These are phyloP conservation scores for Unio pictorum DNA, from an alignment of 2,888 invertebrate species.

Conservation along the genomic window DNA sequence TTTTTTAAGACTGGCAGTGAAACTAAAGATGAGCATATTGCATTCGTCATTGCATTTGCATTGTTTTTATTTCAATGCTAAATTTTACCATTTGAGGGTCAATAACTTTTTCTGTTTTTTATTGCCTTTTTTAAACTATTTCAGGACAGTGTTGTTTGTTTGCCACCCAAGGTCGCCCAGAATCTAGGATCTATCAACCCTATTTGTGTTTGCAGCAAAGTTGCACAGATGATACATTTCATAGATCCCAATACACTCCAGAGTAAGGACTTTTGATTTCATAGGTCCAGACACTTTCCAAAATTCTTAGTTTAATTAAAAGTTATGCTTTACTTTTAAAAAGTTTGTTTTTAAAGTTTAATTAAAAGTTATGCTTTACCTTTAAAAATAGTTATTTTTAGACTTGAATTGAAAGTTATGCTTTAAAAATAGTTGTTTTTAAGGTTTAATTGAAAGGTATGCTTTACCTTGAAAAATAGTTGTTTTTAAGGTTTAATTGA, in stretches of 20 bases:
- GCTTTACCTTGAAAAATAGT: too few relatives aligned
- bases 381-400: too few relatives aligned
- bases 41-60: too few relatives aligned
- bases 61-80: too few relatives aligned
- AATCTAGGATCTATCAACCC: constrained; percentile 90
- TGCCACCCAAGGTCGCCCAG: constrained; percentile 88
- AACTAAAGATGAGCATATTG: too few relatives aligned
- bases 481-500: background rate
- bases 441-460: too few relatives aligned
- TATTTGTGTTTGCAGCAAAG: constrained; percentile 89
- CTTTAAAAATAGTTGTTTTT: too few relatives aligned
- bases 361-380: background rate
- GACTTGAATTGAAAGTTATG: background rate
- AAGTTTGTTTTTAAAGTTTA: background rate
- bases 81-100: too few relatives aligned
- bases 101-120: background rate
- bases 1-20: too few relatives aligned
- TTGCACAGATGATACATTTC: constrained; percentile 90
- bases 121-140: constrained; percentile 4
- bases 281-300: too few relatives aligned
- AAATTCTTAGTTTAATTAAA: background rate
- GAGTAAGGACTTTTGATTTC: constrained; percentile 45
- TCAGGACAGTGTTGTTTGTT: constrained; percentile 82
- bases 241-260: constrained; percentile 84
- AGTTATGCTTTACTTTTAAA: background rate